These are phyloP conservation scores for Eilema depressum DNA, from an alignment of 2,888 invertebrate genomes.

Conservation along the genomic window DNA sequence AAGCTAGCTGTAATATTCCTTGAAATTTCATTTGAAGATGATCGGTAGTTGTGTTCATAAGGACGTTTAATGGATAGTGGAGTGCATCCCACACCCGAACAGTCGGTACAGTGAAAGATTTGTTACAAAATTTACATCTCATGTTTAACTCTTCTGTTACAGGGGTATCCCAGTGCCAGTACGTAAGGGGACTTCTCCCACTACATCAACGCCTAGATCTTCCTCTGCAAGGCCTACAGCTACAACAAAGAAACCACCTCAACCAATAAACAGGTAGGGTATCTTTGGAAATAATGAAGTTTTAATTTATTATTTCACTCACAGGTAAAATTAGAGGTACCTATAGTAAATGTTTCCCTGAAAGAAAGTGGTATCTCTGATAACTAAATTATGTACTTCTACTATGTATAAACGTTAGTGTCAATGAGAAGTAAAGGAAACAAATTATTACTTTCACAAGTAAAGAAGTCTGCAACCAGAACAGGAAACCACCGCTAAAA, in stretches of 20 bases:
- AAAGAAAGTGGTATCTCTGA: not conserved
- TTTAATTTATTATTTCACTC: not conserved
- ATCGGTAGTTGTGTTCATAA: too few species aligned
- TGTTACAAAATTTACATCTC: not conserved
- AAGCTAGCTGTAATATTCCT: too few species aligned
- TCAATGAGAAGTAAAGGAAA: not conserved
- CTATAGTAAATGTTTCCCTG: not conserved
- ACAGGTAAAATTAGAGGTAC: not conserved
- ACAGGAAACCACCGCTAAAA: not conserved
- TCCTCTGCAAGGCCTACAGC: slow-evolving; percentile 54
- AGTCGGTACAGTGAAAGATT: too few species aligned
- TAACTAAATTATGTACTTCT: not conserved
- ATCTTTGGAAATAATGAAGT: not conserved
- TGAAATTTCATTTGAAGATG: too few species aligned
- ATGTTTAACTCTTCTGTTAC: slow-evolving; percentile 24
- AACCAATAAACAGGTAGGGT: slow-evolving; percentile 74
- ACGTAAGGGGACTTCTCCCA: slow-evolving; percentile 78
- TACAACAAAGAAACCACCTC: slow-evolving; percentile 72
- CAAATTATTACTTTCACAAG: not conserved
- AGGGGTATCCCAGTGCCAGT: slow-evolving; percentile 87
- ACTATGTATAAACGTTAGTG: not conserved
- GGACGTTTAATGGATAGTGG: too few species aligned
- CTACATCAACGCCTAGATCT: slow-evolving; percentile 68
- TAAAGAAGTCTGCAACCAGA: not conserved
- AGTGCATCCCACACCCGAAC: too few species aligned